Evolutionary conservation across 2,888 invertebrate genomes (phyloP).

Genomic region (Drosophila setosimentum): DNA sequence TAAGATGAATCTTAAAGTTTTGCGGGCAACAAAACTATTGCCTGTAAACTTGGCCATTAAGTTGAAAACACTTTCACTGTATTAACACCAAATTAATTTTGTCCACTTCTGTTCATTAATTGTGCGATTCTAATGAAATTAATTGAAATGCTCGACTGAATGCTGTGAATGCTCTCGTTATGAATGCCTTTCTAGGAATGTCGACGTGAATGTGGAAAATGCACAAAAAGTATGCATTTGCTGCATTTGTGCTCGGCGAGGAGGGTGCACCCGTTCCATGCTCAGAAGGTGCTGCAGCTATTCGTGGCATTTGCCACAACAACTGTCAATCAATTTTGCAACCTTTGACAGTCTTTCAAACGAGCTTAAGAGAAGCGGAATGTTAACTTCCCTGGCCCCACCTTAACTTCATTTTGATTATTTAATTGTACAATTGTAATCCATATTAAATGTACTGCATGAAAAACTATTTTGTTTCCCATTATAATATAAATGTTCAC

Average conservation of each 20-base stretch:
- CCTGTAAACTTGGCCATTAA: slow-evolving; percentile 34
- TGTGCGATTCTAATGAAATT: slow-evolving; percentile 66
- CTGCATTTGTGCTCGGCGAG: slow-evolving; percentile 15
- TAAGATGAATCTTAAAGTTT: slow-evolving; percentile 36
- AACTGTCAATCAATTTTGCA: slow-evolving; percentile 47
- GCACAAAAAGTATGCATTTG: slow-evolving; percentile 5
- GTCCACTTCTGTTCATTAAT: slow-evolving; percentile 58
- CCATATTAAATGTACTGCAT: background rate
- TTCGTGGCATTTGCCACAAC: slow-evolving; percentile 31
- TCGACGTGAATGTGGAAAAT: slow-evolving; percentile 6
- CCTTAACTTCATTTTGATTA: too few species aligned
- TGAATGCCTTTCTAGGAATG: slow-evolving; percentile 5
- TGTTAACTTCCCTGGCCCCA: background rate
- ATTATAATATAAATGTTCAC: too few species aligned
- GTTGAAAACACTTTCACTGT: slow-evolving; percentile 70
- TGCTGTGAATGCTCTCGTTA: slow-evolving; percentile 13
- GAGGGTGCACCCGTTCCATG: slow-evolving; percentile 3
- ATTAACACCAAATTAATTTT: slow-evolving; percentile 78
- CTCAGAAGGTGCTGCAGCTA: slow-evolving; percentile 10
- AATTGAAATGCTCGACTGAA: slow-evolving; percentile 65
- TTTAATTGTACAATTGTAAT: background rate
- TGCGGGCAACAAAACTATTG: slow-evolving; percentile 25
- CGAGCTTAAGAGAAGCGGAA: background rate
- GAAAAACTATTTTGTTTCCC: background rate
- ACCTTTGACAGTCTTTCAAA: background rate